These are phyloP conservation scores for Periphyllus acericola DNA, from an alignment of 2,888 invertebrate species.

Conservation along the genomic window DNA sequence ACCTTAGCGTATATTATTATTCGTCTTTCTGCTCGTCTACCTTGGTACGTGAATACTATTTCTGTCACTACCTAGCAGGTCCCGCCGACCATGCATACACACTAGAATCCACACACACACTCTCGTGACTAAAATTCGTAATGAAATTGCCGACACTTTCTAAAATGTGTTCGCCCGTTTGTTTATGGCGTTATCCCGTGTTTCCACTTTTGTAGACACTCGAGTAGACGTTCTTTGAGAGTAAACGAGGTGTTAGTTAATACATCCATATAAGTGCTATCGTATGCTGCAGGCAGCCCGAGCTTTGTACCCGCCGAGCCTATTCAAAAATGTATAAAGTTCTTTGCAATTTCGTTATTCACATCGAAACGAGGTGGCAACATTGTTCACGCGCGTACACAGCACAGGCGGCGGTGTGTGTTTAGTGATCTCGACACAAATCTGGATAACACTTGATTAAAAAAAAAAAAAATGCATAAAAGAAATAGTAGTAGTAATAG, in stretches of 20 bases:
- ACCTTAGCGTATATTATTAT: neutral
- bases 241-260: slow-evolving; percentile 15
- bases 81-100: neutral
- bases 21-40: neutral
- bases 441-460: slow-evolving; percentile 12
- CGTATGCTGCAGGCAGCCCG: neutral
- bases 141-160: slow-evolving; percentile 8
- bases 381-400: neutral
- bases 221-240: slow-evolving; percentile 8
- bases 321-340: slow-evolving; percentile 9
- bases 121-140: neutral
- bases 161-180: neutral
- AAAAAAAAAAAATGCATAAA: neutral
- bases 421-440: slow-evolving; percentile 3
- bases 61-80: neutral
- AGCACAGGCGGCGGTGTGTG: neutral
- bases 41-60: neutral
- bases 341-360: neutral
- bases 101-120: neutral
- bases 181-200: slow-evolving; percentile 9
- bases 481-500: neutral
- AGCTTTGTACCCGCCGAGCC: neutral
- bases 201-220: slow-evolving; percentile 12
- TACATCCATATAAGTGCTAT: slow-evolving; percentile 1
- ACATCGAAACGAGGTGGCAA: neutral